phyloP scores from a whole-genome alignment of 2,888 invertebrate genomes.

The Zygothrica quintamaculata region DNA sequence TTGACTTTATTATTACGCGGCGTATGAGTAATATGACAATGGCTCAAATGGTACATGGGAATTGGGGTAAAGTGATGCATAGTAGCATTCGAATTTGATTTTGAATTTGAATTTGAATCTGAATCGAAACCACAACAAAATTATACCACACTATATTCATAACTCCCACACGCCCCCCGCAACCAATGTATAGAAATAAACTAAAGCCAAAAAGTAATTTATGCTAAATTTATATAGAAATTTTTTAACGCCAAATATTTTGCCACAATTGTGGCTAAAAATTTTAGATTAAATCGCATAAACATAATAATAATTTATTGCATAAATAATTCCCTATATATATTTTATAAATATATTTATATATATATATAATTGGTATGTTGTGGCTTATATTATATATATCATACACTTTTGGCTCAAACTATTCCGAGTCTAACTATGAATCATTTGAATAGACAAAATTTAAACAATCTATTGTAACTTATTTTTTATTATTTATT shows the following conservation, averaged over 20 bases:
- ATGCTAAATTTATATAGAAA: conserved; percentile 34
- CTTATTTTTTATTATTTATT: too few relatives aligned
- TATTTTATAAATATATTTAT: too few relatives aligned
- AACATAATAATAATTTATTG: conserved; percentile 56
- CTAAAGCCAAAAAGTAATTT: conserved; percentile 19
- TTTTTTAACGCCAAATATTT: conserved; percentile 15
- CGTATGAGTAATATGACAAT: conserved; percentile 64
- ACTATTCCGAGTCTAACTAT: too few relatives aligned
- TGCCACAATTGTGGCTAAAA: conserved; percentile 31
- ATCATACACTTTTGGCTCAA: too few relatives aligned
- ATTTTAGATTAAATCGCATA: conserved; percentile 26
- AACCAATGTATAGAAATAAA: conserved; percentile 8
- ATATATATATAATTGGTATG: too few relatives aligned
- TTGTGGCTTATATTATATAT: too few relatives aligned
- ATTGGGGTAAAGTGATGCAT: conserved; percentile 46
- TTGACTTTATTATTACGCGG: conserved; percentile 40
- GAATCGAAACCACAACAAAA: conserved; percentile 17
- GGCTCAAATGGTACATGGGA: conserved; percentile 37
- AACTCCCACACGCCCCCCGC: too few relatives aligned
- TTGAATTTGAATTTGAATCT: conserved; percentile 38
- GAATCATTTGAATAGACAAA: too few relatives aligned
- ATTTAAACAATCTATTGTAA: too few relatives aligned
- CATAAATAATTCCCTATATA: too few relatives aligned
- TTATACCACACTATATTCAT: neutral
- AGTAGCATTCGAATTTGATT: too few relatives aligned